phyloP scores from a whole-genome alignment of 1,140 invertebrate species.

The Oryctes rhinoceros region DNA sequence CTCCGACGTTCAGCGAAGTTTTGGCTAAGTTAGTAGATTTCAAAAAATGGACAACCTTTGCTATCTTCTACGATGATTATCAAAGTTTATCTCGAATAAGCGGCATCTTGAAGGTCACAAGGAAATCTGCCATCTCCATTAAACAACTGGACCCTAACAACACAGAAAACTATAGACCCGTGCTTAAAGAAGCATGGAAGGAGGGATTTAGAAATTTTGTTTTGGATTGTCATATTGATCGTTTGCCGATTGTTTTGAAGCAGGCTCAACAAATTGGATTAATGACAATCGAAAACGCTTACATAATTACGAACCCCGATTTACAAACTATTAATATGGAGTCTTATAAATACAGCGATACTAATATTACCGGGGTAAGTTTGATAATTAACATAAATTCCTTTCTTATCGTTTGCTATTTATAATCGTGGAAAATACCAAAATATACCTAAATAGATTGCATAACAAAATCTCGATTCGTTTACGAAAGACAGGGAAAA shows the following conservation, averaged over 20 bases:
- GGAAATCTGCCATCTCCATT: conserved; percentile 68
- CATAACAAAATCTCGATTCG: no score
- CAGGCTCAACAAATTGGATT: conserved; percentile 85
- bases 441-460: no score
- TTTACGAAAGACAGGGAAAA: no score
- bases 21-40: conserved; percentile 78
- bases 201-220: conserved; percentile 53
- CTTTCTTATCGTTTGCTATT: no score
- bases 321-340: conserved; percentile 83
- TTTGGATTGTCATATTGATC: conserved; percentile 55
- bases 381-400: not conserved
- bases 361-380: conserved; percentile 79
- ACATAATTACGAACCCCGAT: conserved; percentile 83
- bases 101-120: conserved; percentile 74
- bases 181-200: conserved; percentile 52
- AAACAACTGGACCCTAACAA: conserved; percentile 80
- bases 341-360: conserved; percentile 82
- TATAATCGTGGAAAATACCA: no score
- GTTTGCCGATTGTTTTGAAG: conserved; percentile 52
- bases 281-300: conserved; percentile 78
- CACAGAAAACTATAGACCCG: conserved; percentile 69
- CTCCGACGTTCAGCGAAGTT: conserved; percentile 60
- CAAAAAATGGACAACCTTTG: conserved; percentile 86
- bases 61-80: conserved; percentile 83
- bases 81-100: conserved; percentile 81